Evolutionary conservation across 92 coral and sea anemone species (phyloP), one percentile per base, ranked within the genome.

Genomic region (Phymanthus crucifer): DNA sequence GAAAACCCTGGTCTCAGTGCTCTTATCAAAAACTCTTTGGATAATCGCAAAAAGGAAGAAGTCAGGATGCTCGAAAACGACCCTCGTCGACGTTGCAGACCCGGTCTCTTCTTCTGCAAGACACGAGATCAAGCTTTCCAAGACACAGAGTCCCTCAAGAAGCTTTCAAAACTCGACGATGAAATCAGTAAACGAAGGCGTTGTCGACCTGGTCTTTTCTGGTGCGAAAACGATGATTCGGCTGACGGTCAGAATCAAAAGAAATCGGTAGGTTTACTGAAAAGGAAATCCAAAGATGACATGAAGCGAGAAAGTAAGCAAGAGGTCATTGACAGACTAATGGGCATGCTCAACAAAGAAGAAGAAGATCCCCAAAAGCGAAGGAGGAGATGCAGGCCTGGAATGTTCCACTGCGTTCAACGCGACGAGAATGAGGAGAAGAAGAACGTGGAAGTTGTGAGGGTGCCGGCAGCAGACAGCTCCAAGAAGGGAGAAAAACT

Each of bases 181-280:
- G 36, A 61, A 61, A 61, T 61, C 68, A 8, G 4, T 27, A 61
- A 61, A 61, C 27, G 68, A 61, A 13, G 68, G 29, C 35, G 68
- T 6, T 77, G 81, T 64, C 24, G 68, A 36, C 81, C 81, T 32
- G 81, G 81, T 14, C 33, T 77, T 64, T 77, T 77, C 72, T 77
- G 68, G 57, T 77, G 81, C 24, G 23, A 29, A 61, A 61, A 18
- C 19, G 68, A 61, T 27, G 32, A 33, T 1, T 11, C 34, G 68
- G 19, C 33, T 61, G 29, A 2, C 21, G 14, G 35, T 18, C 32
- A 61, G 16, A 61, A 13, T 61, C 32, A 61, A 6, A 61, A 61
- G 68, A 61, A 61, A 61, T 61, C 68, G 32, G 26, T 27, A 27
- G 35, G 29, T 27, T 24, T 61, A 61, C 68, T 12, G 19, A 18